phyloP scores from a whole-genome alignment of 2,888 invertebrate genomes.

The Creontiades dilutus region DNA sequence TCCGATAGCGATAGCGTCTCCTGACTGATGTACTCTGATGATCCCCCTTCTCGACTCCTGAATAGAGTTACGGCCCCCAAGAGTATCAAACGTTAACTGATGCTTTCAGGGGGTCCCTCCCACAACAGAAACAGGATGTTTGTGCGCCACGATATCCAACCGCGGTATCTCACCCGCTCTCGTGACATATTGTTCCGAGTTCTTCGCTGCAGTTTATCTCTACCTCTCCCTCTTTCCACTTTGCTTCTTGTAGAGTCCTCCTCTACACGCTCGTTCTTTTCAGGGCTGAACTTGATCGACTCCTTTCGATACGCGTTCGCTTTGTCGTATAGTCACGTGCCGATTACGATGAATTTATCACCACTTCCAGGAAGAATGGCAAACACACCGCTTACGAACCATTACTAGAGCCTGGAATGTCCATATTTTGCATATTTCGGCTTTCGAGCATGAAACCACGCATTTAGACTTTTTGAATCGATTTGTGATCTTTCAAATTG shows the following conservation, averaged over 20 bases:
- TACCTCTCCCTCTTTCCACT: background rate
- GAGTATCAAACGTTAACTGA: conserved; percentile 46
- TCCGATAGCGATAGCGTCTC: background rate
- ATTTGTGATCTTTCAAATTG: no score
- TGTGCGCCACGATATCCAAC: conserved; percentile 31
- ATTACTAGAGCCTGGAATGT: no score
- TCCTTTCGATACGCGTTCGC: background rate
- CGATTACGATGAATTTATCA: background rate
- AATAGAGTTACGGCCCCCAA: conserved; percentile 29
- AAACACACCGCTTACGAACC: no score
- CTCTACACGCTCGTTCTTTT: background rate
- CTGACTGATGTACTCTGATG: conserved; percentile 14
- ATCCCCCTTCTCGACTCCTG: background rate
- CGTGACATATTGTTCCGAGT: conserved; percentile 46
- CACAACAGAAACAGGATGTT: conserved; percentile 37
- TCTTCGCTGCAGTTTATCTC: conserved; percentile 37
- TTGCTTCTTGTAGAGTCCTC: background rate
- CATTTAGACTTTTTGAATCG: no score
- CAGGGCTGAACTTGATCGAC: background rate
- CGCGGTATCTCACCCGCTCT: conserved; percentile 35
- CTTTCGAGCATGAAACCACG: no score
- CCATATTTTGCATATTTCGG: no score
- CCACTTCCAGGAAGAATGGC: no score
- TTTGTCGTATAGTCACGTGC: background rate
- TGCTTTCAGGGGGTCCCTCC: background rate